A percentile compares a stretch with the other conserved stretches of the same genome.
Conservation (phyloP, 2,888 invertebrate species). For the Orthosia gothica region DNA sequence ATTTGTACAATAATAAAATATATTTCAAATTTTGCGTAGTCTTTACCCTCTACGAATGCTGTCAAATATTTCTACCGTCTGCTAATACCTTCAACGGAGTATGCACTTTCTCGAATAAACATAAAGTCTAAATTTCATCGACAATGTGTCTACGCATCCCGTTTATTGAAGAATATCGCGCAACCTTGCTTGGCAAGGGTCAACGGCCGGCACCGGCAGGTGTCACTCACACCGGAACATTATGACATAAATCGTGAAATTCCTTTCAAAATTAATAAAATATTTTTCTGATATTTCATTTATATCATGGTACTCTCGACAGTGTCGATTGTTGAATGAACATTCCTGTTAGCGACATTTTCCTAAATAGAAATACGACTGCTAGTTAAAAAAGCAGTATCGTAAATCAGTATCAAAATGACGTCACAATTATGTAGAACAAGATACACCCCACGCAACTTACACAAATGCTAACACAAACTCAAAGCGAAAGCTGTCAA, state of each 20-base stretch:
- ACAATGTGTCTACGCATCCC: slow-evolving; percentile 2
- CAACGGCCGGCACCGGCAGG: slow-evolving; percentile 57
- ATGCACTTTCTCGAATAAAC: not conserved
- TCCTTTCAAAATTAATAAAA: slow-evolving; percentile 60
- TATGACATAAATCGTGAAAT: slow-evolving; percentile 60
- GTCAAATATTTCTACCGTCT: slow-evolving; percentile 6
- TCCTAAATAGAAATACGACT: slow-evolving; percentile 4
- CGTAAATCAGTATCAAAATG: not conserved
- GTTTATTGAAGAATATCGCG: slow-evolving; percentile 51
- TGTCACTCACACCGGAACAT: slow-evolving; percentile 61
- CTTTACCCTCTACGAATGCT: slow-evolving; percentile 24
- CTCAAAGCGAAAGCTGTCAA: slow-evolving; percentile 17
- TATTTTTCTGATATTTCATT: slow-evolving; percentile 38
- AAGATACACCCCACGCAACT: slow-evolving; percentile 5
- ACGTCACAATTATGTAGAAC: slow-evolving; percentile 3
- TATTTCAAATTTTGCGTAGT: slow-evolving; percentile 29
- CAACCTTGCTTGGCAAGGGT: slow-evolving; percentile 53
- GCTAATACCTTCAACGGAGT: not conserved
- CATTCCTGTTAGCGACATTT: not conserved
- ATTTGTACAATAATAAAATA: slow-evolving; percentile 20
- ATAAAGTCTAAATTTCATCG: slow-evolving; percentile 26
- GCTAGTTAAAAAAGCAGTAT: too few species aligned
- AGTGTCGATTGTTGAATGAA: slow-evolving; percentile 20
- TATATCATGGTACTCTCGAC: slow-evolving; percentile 27
- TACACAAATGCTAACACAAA: slow-evolving; percentile 27